Conservation (phyloP, 1,140 invertebrate species). For the Tetraneura akinire region DNA sequence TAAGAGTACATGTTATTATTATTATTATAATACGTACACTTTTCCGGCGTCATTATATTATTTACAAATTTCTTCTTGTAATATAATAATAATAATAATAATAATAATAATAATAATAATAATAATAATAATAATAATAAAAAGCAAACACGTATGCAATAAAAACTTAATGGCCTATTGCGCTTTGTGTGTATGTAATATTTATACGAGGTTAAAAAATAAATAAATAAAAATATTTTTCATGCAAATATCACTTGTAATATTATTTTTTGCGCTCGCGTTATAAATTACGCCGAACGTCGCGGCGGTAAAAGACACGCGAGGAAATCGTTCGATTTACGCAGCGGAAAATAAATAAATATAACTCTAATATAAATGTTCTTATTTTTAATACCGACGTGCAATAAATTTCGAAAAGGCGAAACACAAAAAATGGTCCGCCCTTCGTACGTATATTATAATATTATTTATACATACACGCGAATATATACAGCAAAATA, state of each 20-base stretch:
- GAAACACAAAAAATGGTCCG: background rate
- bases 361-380: background rate
- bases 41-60: conserved; percentile 36
- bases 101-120: conserved; percentile 29
- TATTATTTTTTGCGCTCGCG: background rate
- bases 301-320: background rate
- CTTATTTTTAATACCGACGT: conserved; percentile 21
- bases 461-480: no score
- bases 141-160: conserved; percentile 41
- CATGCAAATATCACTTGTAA: conserved; percentile 22
- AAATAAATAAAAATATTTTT: background rate
- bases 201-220: no score
- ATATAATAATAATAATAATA: conserved; percentile 12
- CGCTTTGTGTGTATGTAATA: background rate
- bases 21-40: background rate
- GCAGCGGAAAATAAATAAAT: background rate
- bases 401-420: background rate
- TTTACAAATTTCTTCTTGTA: conserved; percentile 48
- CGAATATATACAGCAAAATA: no score
- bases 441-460: background rate
- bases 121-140: conserved; percentile 29
- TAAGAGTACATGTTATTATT: background rate
- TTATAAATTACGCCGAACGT: conserved; percentile 42
- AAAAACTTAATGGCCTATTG: conserved; percentile 19
- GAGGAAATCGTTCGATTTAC: background rate